phyloP scores from a whole-genome alignment of 2,797 vertebrate genomes.

The Schizopygopsis malacanthus region DNA sequence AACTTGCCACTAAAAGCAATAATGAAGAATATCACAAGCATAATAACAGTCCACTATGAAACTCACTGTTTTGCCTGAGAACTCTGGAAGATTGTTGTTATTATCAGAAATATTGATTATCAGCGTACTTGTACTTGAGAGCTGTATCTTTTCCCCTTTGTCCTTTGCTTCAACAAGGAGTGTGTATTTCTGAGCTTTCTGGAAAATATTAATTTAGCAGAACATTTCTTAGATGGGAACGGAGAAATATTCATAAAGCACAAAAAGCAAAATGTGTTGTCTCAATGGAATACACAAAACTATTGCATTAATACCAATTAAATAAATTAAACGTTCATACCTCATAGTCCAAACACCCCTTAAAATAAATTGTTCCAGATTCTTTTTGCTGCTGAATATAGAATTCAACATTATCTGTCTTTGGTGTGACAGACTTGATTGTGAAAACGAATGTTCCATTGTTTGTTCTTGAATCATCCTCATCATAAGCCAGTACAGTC shows the following conservation, averaged over 20 bases:
- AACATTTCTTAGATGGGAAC: neutral
- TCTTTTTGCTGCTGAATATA: slow-evolving; percentile 9
- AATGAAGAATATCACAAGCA: neutral
- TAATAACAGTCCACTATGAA: neutral
- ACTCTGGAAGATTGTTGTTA: slow-evolving; percentile 73
- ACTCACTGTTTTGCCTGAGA: slow-evolving; percentile 68
- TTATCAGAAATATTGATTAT: slow-evolving; percentile 68
- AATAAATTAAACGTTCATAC: slow-evolving; percentile 53
- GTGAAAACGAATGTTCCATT: slow-evolving; percentile 64
- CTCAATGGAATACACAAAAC: neutral
- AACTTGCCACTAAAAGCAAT: neutral
- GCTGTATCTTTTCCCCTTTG: slow-evolving; percentile 55
- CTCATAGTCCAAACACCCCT: slow-evolving; percentile 77
- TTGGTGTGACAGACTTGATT: slow-evolving; percentile 67
- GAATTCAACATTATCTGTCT: slow-evolving; percentile 67
- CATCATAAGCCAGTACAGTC: slow-evolving; percentile 62
- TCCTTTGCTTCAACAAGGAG: slow-evolving; percentile 76
- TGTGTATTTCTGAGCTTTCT: slow-evolving; percentile 73
- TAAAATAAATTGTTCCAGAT: slow-evolving; percentile 67
- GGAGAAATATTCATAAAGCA: neutral
- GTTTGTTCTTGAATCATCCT: slow-evolving; percentile 40
- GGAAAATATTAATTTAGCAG: slow-evolving; percentile 23
- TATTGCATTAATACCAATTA: neutral
- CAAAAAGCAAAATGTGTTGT: neutral
- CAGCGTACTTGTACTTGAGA: slow-evolving; percentile 70